phyloP scores from a whole-genome alignment of 2,113 vertebrate genomes.

The Cephalopholis sonnerati region DNA sequence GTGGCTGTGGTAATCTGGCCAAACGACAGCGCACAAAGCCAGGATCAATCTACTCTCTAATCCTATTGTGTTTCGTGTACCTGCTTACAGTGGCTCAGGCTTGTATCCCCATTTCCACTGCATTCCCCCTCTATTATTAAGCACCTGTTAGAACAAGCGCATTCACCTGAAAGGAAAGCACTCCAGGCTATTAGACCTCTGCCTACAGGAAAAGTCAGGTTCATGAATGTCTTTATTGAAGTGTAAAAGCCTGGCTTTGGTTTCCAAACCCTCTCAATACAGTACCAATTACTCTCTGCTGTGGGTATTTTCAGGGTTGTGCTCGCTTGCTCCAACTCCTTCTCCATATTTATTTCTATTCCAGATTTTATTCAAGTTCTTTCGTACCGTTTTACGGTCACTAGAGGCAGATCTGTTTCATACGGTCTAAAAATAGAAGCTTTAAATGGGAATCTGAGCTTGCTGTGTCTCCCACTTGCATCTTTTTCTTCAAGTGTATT shows the following conservation, averaged over 20 bases:
- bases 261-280: constrained; percentile 40
- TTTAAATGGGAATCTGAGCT: constrained; percentile 53
- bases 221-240: constrained; percentile 66
- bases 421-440: constrained; percentile 44
- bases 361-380: constrained; percentile 2
- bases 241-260: constrained; percentile 49
- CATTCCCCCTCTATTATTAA: constrained; percentile 73
- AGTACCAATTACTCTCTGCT: constrained; percentile 29
- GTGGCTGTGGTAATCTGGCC: constrained; percentile 75
- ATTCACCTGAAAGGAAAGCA: constrained; percentile 76
- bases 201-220: constrained; percentile 44
- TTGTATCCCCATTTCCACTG: constrained; percentile 64
- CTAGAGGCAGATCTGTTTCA: constrained; percentile 51
- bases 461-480: constrained; percentile 17
- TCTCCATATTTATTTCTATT: constrained; percentile 37
- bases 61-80: constrained; percentile 77
- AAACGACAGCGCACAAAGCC: constrained; percentile 75
- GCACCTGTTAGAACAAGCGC: constrained; percentile 78
- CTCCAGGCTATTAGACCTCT: constrained; percentile 65
- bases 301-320: constrained; percentile 20
- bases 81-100: constrained; percentile 74
- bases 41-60: constrained; percentile 74
- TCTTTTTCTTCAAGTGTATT: constrained; percentile 20
- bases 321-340: not conserved
- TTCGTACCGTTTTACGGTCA: constrained; percentile 20